phyloP scores from a whole-genome alignment of 2,888 invertebrate genomes.

The Drosophila limbata region DNA sequence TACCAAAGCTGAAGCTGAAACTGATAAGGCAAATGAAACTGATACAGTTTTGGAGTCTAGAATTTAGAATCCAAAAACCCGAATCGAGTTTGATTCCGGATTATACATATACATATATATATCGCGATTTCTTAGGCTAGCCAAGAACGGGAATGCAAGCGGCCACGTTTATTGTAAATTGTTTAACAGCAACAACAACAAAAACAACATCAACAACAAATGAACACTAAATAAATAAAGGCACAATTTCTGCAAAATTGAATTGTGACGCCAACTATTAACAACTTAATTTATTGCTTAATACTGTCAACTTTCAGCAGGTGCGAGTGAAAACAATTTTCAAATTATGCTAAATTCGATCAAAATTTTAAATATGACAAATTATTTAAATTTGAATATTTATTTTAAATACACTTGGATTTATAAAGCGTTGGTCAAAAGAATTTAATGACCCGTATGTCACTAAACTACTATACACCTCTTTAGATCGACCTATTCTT shows the following conservation, averaged over 20 bases:
- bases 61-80: constrained; percentile 4
- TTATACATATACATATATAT: neutral
- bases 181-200: constrained; percentile 45
- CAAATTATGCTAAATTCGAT: too few species aligned
- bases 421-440: too few species aligned
- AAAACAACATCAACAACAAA: constrained; percentile 15
- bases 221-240: constrained; percentile 28
- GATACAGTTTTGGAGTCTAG: constrained; percentile 9
- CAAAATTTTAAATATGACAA: too few species aligned
- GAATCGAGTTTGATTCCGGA: constrained; percentile 17
- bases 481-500: too few species aligned
- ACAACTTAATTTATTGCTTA: constrained; percentile 15
- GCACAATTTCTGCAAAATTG: constrained; percentile 50
- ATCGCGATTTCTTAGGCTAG: constrained; percentile 30
- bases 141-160: constrained; percentile 32
- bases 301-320: neutral
- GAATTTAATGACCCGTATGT: too few species aligned
- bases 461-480: too few species aligned
- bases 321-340: neutral
- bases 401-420: too few species aligned
- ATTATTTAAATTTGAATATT: too few species aligned
- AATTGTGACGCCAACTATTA: constrained; percentile 51
- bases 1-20: neutral
- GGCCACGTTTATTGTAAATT: constrained; percentile 68
- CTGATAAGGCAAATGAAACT: neutral